Conservation (phyloP, 2,797 vertebrate genomes). For the Melanotaenia parkinsoni region DNA sequence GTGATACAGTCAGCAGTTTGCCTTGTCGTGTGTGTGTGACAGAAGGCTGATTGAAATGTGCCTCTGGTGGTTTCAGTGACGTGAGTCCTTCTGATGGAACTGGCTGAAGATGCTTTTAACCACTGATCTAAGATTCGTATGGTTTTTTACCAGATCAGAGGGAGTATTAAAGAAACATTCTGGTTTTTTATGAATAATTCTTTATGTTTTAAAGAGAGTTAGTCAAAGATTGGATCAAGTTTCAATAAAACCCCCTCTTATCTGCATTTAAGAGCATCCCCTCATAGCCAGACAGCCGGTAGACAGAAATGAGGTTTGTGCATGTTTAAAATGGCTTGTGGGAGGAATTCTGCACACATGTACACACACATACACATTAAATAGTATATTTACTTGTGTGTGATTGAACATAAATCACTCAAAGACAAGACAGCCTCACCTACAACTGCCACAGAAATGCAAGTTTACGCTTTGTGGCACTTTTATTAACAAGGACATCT, state of each 20-base stretch:
- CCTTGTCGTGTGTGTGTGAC: conserved; percentile 70
- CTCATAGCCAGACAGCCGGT: conserved; percentile 62
- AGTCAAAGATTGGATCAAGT: neutral
- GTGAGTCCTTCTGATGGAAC: conserved; percentile 67
- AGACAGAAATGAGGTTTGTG: conserved; percentile 69
- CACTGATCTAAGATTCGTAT: conserved; percentile 29
- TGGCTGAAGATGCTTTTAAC: conserved; percentile 57
- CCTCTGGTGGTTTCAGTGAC: conserved; percentile 68
- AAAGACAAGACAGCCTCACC: conserved; percentile 52
- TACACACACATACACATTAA: conserved; percentile 27
- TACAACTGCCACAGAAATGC: conserved; percentile 68
- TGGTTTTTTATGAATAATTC: neutral
- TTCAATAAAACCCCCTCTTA: neutral
- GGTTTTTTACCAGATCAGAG: neutral
- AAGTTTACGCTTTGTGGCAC: conserved; percentile 58
- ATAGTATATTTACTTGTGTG: neutral
- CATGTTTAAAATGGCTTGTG: conserved; percentile 76
- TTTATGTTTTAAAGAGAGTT: neutral
- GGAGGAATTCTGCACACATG: conserved; percentile 67
- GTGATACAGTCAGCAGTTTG: conserved; percentile 68
- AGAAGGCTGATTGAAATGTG: conserved; percentile 73
- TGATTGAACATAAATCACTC: conserved; percentile 58
- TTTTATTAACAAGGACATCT: conserved; percentile 43
- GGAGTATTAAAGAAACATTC: neutral
- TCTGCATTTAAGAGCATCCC: conserved; percentile 50